These are phyloP conservation scores for Sebastes nivosus DNA, from an alignment of 2,797 vertebrate genomes.

Conservation along the genomic window DNA sequence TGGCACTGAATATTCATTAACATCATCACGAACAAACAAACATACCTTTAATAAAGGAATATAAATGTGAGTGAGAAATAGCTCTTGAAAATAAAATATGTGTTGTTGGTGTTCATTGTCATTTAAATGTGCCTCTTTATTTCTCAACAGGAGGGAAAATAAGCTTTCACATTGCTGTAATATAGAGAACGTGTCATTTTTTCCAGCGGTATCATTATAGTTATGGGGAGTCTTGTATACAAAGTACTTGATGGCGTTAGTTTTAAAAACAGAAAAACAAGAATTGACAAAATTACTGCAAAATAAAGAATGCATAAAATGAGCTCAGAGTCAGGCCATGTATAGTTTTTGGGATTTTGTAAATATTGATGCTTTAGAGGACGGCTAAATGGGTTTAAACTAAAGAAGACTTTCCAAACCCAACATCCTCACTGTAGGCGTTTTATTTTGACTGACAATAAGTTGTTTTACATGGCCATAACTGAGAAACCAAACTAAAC, in stretches of 20 bases:
- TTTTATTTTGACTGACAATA: background rate
- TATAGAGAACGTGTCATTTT: background rate
- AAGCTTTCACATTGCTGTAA: background rate
- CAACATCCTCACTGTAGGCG: background rate
- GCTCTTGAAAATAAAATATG: background rate
- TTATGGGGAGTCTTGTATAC: background rate
- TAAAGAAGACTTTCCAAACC: background rate
- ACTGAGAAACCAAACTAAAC: slow-evolving; percentile 44
- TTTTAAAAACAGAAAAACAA: slow-evolving; percentile 36
- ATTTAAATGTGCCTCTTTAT: background rate
- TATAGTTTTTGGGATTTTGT: slow-evolving; percentile 22
- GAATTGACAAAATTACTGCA: slow-evolving; percentile 10
- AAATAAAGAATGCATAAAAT: slow-evolving; percentile 30
- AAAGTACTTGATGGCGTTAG: background rate
- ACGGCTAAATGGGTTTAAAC: background rate
- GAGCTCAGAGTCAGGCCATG: slow-evolving; percentile 53
- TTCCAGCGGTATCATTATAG: background rate
- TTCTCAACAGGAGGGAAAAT: background rate
- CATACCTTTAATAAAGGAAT: background rate
- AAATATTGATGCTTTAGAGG: background rate
- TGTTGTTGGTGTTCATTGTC: background rate
- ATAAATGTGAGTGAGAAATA: background rate
- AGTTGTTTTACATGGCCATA: slow-evolving; percentile 50
- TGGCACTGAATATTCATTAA: background rate
- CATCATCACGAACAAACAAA: background rate